Evolutionary conservation across 2,888 invertebrate species (phyloP).

Genomic region (Conus canariensis): DNA sequence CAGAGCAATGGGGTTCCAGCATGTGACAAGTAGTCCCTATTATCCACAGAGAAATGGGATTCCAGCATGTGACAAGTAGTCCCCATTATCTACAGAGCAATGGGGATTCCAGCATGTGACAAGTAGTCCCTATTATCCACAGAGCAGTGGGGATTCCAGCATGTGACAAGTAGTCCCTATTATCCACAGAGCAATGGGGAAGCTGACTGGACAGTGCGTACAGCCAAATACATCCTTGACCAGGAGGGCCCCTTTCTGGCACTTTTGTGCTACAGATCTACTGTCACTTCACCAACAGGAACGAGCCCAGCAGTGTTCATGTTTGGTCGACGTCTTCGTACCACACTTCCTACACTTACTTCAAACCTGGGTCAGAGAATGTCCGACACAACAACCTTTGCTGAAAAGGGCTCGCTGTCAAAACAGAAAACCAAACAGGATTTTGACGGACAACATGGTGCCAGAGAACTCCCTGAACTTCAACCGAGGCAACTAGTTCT

Average conservation of each 20-base stretch:
- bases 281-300: not conserved
- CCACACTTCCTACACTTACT: not conserved
- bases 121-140: not conserved
- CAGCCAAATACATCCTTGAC: not conserved
- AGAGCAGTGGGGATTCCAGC: not conserved
- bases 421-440: too few species aligned
- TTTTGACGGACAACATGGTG: too few species aligned
- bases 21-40: too few species aligned
- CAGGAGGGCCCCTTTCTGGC: not conserved
- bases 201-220: not conserved
- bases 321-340: not conserved
- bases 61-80: too few species aligned
- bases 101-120: too few species aligned
- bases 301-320: not conserved
- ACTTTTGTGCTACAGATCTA: not conserved
- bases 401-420: too few species aligned
- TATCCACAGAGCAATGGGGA: not conserved
- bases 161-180: not conserved
- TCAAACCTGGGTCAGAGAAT: not conserved
- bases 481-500: too few species aligned
- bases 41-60: not conserved
- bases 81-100: too few species aligned
- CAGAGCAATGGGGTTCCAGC: too few species aligned
- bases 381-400: not conserved
- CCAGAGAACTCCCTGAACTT: too few species aligned